Conservation (phyloP, 2,797 vertebrate genomes). For the Myotis myotis region DNA sequence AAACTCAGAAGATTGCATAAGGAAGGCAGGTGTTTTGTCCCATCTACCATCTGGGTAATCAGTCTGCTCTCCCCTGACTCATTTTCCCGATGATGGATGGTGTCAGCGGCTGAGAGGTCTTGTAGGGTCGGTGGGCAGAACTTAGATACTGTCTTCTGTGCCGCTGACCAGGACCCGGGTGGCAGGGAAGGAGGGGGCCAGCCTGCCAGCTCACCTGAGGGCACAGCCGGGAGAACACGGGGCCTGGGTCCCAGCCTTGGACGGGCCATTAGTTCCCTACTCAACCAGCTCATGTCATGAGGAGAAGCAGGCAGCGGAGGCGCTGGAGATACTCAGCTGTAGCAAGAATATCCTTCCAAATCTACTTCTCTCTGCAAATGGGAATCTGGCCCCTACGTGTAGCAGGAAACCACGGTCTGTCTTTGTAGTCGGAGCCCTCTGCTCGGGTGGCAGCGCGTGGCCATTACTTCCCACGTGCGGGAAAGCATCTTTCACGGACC, state of each 20-base stretch:
- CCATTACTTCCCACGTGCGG: constrained; percentile 54
- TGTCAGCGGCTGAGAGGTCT: constrained; percentile 70
- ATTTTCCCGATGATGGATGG: constrained; percentile 78
- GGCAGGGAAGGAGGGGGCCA: constrained; percentile 60
- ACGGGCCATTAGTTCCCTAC: constrained; percentile 82
- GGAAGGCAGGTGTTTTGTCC: constrained; percentile 66
- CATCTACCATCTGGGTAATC: constrained; percentile 75
- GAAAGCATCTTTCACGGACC: constrained; percentile 59
- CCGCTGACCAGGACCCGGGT: constrained; percentile 34
- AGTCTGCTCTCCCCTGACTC: constrained; percentile 75
- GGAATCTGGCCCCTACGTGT: constrained; percentile 59
- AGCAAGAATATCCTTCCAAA: constrained; percentile 36
- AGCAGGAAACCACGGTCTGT: constrained; percentile 60
- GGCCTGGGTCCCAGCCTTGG: constrained; percentile 78
- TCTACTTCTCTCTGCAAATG: constrained; percentile 57
- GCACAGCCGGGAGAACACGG: constrained; percentile 82
- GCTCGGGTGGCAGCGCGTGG: neutral
- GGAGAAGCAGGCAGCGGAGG: constrained; percentile 79
- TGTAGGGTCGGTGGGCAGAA: constrained; percentile 50
- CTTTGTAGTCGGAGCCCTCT: constrained; percentile 55
- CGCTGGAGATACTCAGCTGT: constrained; percentile 68
- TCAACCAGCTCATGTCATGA: constrained; percentile 79
- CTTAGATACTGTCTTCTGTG: constrained; percentile 68
- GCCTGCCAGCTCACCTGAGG: constrained; percentile 80
- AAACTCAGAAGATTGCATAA: constrained; percentile 65